These are phyloP conservation scores for Coreoperca whiteheadi DNA, from an alignment of 2,113 vertebrate genomes.

Conservation along the genomic window DNA sequence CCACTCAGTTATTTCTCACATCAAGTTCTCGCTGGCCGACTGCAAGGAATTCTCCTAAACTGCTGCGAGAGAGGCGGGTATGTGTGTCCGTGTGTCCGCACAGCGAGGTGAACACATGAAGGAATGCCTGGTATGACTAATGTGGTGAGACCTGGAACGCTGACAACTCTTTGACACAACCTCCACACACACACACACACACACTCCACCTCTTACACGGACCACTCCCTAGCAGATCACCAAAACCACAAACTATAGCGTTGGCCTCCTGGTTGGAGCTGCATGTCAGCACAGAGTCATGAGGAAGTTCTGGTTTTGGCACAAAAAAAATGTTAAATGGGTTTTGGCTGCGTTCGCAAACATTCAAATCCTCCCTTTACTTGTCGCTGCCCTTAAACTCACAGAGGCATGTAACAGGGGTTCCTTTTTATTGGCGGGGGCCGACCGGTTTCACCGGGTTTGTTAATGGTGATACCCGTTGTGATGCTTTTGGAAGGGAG, in stretches of 20 bases:
- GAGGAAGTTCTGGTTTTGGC: conserved; percentile 51
- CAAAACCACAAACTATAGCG: conserved; percentile 54
- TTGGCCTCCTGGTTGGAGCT: conserved; percentile 7
- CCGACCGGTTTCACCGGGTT: background rate
- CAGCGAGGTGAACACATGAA: conserved; percentile 53
- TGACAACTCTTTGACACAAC: conserved; percentile 63
- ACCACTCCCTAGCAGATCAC: conserved; percentile 66
- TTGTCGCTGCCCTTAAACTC: background rate
- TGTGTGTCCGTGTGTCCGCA: conserved; percentile 24
- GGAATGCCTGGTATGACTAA: conserved; percentile 75
- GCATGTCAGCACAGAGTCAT: conserved; percentile 39
- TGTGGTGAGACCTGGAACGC: conserved; percentile 69
- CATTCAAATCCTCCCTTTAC: background rate
- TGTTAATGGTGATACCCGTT: background rate
- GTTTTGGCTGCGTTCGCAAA: conserved; percentile 11
- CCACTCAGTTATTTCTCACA: conserved; percentile 43
- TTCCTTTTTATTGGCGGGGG: background rate
- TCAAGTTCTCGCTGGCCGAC: conserved; percentile 59
- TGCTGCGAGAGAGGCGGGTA: conserved; percentile 13
- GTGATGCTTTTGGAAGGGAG: background rate
- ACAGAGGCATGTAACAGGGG: background rate
- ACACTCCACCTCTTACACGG: conserved; percentile 25
- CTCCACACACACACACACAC: conserved; percentile 7
- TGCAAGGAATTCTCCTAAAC: conserved; percentile 63
- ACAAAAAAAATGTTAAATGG: background rate